Conservation (phyloP, 2,888 invertebrate species). For the Drosophila tanythrix region DNA sequence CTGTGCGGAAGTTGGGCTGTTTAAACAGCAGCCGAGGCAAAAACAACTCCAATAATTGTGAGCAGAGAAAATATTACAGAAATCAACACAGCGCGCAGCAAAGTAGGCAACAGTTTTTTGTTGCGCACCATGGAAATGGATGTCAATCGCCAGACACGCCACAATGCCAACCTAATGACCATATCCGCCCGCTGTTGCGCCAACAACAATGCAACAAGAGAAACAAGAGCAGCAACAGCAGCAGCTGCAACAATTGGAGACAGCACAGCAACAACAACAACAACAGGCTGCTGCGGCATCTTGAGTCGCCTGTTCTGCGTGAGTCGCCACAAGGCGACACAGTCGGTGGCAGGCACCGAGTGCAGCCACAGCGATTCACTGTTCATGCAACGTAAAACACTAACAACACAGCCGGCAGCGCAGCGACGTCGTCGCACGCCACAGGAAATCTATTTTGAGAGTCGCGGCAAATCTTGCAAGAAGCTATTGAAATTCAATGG, state of each 20-base stretch:
- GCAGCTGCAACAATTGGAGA: constrained; percentile 40
- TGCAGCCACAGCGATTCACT: constrained; percentile 56
- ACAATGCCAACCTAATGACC: constrained; percentile 82
- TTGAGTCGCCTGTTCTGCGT: constrained; percentile 76
- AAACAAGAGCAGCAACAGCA: constrained; percentile 41
- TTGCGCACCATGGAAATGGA: constrained; percentile 83
- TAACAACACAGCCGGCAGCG: constrained; percentile 43
- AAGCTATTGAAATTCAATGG: constrained; percentile 93
- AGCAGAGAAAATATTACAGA: constrained; percentile 39
- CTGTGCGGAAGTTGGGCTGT: constrained; percentile 43
- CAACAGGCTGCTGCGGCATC: constrained; percentile 79
- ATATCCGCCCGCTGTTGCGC: constrained; percentile 81
- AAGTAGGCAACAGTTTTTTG: constrained; percentile 70
- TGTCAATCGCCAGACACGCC: constrained; percentile 82
- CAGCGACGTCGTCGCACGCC: constrained; percentile 83
- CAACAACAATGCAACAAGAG: constrained; percentile 62
- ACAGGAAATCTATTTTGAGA: constrained; percentile 91
- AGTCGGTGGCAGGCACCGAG: constrained; percentile 70
- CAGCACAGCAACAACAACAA: constrained; percentile 42
- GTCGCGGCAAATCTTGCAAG: constrained; percentile 92
- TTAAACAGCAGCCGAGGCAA: constrained; percentile 36
- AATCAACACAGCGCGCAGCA: constrained; percentile 46
- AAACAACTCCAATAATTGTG: constrained; percentile 35
- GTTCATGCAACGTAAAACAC: constrained; percentile 58
- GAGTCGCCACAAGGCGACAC: constrained; percentile 77